Conservation (phyloP, 2,797 vertebrate species). For the Chelmon rostratus region DNA sequence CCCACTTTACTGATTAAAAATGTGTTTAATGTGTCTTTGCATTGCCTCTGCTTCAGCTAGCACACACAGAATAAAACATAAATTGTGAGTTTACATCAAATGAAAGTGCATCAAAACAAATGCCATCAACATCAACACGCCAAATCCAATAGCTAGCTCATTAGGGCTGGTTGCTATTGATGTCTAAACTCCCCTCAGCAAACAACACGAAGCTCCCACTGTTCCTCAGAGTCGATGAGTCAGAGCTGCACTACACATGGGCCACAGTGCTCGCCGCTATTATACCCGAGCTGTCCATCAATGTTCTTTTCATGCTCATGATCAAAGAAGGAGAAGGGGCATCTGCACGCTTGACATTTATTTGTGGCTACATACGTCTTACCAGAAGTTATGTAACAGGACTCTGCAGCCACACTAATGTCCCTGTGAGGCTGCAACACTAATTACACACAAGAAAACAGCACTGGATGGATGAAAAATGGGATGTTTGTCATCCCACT, state of each 20-base stretch:
- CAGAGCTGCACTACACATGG: constrained; percentile 58
- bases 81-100: constrained; percentile 31
- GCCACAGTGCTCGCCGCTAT: constrained; percentile 39
- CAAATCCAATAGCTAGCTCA: constrained; percentile 69
- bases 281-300: constrained; percentile 60
- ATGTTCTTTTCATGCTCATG: constrained; percentile 59
- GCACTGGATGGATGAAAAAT: not conserved
- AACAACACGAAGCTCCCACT: constrained; percentile 55
- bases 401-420: not conserved
- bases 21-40: not conserved
- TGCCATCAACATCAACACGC: constrained; percentile 50
- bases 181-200: constrained; percentile 64
- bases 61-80: constrained; percentile 17
- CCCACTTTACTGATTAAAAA: constrained; percentile 14
- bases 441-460: constrained; percentile 1
- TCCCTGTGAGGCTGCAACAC: not conserved
- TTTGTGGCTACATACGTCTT: constrained; percentile 33
- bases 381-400: constrained; percentile 32
- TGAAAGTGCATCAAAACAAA: constrained; percentile 54
- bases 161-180: constrained; percentile 71
- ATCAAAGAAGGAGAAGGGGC: constrained; percentile 59
- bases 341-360: constrained; percentile 58
- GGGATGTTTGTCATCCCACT: not conserved
- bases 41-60: constrained; percentile 4
- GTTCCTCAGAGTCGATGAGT: constrained; percentile 71